phyloP scores from a whole-genome alignment of 2,888 invertebrate species.

The Eupelmus urozonus region DNA sequence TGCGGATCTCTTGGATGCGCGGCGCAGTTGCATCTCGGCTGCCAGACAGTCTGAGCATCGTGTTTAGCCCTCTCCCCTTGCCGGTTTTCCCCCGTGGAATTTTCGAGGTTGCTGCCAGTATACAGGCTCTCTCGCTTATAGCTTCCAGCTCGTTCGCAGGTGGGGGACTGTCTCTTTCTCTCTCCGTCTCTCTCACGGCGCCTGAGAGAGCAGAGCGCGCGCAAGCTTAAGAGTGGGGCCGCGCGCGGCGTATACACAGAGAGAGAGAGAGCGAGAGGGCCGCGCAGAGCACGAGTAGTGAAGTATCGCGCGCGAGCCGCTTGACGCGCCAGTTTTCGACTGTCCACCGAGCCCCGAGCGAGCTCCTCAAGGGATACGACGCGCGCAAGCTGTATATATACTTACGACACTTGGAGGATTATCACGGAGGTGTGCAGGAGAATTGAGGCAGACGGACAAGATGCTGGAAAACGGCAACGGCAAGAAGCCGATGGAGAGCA shows the following conservation, averaged over 20 bases:
- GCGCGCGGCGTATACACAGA: no score
- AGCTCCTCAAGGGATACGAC: background rate
- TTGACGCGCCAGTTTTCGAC: slow-evolving; percentile 45
- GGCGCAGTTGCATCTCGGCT: background rate
- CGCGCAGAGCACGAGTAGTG: slow-evolving; percentile 5
- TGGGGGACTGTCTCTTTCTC: no score
- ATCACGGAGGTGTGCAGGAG: no score
- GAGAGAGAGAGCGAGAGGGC: background rate
- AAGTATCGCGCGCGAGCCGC: slow-evolving; percentile 49
- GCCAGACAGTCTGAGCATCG: slow-evolving; percentile 27
- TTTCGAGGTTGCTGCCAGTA: slow-evolving; percentile 5
- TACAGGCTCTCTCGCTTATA: no score
- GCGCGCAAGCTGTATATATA: background rate
- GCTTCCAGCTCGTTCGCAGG: no score
- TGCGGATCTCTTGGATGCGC: no score
- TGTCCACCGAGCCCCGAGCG: background rate
- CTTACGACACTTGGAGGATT: no score
- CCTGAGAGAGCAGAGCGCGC: no score
- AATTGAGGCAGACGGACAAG: background rate
- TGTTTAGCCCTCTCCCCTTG: background rate
- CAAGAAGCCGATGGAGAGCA: slow-evolving; percentile 55
- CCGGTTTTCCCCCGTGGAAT: slow-evolving; percentile 9
- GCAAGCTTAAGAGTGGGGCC: no score
- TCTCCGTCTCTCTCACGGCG: no score
- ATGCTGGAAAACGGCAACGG: slow-evolving; percentile 68